These are phyloP conservation scores for Trinorchestia longiramus DNA, from an alignment of 1,140 invertebrate genomes.

Conservation along the genomic window DNA sequence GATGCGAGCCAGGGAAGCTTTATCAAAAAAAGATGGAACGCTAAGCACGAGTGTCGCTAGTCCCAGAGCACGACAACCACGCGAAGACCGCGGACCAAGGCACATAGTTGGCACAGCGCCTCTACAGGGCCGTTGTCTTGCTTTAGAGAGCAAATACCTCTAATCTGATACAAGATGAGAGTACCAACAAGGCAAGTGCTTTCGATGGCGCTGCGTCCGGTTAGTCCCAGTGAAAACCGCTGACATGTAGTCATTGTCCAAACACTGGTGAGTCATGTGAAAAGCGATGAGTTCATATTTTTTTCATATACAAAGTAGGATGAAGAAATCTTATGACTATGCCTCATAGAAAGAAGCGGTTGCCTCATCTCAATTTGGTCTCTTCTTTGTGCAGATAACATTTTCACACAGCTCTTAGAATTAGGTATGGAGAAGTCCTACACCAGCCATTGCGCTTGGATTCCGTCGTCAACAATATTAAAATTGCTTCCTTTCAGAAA, in stretches of 20 bases:
- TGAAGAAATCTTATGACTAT: not conserved
- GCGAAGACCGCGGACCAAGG: not conserved
- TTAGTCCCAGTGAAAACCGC: not conserved
- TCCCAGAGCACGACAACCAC: not conserved
- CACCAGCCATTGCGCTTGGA: not conserved
- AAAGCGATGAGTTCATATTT: not conserved
- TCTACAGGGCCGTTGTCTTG: not conserved
- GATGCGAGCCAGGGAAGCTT: not conserved
- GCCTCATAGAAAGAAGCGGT: not conserved
- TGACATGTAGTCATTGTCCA: not conserved
- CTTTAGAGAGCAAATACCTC: not conserved
- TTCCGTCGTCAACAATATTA: not conserved
- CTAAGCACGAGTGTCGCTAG: not conserved
- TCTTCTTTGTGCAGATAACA: not conserved
- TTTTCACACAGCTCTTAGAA: not conserved
- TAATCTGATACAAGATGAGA: not conserved
- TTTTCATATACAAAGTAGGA: not conserved
- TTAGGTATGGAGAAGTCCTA: not conserved
- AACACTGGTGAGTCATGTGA: not conserved
- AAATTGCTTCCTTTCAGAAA: not conserved
- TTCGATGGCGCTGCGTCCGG: not conserved
- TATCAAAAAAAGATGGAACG: not conserved
- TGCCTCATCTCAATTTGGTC: not conserved
- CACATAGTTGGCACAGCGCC: not conserved
- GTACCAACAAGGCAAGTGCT: not conserved